These are phyloP conservation scores for Carapus acus DNA, from an alignment of 2,797 vertebrate species.

Conservation along the genomic window DNA sequence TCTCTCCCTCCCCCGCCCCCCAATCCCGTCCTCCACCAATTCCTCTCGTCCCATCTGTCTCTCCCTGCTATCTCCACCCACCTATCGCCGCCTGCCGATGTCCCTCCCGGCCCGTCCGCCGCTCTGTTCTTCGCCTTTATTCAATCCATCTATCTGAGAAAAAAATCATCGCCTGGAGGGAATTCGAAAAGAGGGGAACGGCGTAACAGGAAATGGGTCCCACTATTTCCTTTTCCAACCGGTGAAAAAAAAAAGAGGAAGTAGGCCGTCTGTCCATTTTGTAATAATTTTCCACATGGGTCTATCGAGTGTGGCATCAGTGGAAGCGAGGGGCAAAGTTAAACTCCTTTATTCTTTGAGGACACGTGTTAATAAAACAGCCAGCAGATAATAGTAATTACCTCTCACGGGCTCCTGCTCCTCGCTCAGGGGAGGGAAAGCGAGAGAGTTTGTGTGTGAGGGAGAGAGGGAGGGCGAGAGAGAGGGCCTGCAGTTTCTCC, in stretches of 20 bases:
- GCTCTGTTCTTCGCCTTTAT: conserved; percentile 30
- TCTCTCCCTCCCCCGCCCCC: conserved; percentile 20
- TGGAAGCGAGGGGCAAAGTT: conserved; percentile 55
- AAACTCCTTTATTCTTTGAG: conserved; percentile 70
- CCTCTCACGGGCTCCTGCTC: conserved; percentile 65
- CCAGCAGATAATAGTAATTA: conserved; percentile 77
- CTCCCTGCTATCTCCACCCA: conserved; percentile 3
- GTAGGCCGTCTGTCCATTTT: conserved; percentile 40
- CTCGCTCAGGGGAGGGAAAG: conserved; percentile 41
- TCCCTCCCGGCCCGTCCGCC: conserved; percentile 13
- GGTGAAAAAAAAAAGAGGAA: conserved; percentile 20
- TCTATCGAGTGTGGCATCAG: conserved; percentile 66
- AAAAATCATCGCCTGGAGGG: conserved; percentile 37
- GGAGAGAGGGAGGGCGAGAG: too few relatives aligned
- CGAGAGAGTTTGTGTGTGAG: too few relatives aligned
- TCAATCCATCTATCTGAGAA: conserved; percentile 41
- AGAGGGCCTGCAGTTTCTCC: conserved; percentile 53
- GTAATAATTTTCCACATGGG: conserved; percentile 58
- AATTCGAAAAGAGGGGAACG: conserved; percentile 43
- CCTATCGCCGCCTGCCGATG: conserved; percentile 10
- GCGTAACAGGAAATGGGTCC: not conserved
- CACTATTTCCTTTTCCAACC: conserved; percentile 35
- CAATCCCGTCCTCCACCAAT: conserved; percentile 25
- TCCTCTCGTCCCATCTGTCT: conserved; percentile 26
- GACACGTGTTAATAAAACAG: conserved; percentile 77